Evolutionary conservation across 2,888 invertebrate species (phyloP).

Genomic region (Danaus chrysippus): DNA sequence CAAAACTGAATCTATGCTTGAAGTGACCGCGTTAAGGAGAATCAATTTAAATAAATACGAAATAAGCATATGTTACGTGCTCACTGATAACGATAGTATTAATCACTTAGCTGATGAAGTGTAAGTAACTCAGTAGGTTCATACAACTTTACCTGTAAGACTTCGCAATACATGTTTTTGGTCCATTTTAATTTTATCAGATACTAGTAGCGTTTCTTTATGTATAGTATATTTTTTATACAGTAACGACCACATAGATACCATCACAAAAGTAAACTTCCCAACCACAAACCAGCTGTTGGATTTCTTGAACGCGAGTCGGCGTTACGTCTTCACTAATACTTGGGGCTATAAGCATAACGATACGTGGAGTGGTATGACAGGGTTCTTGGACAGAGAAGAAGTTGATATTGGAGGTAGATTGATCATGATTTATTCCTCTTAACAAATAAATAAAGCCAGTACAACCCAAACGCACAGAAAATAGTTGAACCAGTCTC

Average conservation of each 20-base stretch:
- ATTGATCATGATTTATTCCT: neutral
- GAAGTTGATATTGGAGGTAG: constrained; percentile 82
- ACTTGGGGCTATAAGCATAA: constrained; percentile 82
- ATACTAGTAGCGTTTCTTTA: too few relatives aligned
- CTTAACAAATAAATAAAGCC: too few relatives aligned
- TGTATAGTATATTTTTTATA: constrained; percentile 31
- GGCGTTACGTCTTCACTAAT: constrained; percentile 70
- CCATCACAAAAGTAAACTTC: constrained; percentile 82
- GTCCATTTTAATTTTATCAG: too few relatives aligned
- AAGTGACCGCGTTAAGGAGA: constrained; percentile 58
- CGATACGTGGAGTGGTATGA: constrained; percentile 82
- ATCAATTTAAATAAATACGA: constrained; percentile 63
- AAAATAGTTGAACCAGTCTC: too few relatives aligned
- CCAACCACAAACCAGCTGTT: constrained; percentile 77
- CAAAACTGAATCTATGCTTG: constrained; percentile 35
- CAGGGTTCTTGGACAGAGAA: constrained; percentile 77
- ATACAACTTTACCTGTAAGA: too few relatives aligned
- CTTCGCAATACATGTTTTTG: too few relatives aligned
- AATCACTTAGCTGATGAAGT: constrained; percentile 80
- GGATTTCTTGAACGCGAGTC: constrained; percentile 78
- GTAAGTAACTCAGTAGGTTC: constrained; percentile 49
- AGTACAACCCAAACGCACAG: too few relatives aligned
- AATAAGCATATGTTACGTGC: constrained; percentile 77
- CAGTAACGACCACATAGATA: constrained; percentile 76
- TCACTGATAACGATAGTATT: constrained; percentile 79